These are phyloP conservation scores for Procambarus clarkii DNA, from an alignment of 1,140 invertebrate species.

Conservation along the genomic window DNA sequence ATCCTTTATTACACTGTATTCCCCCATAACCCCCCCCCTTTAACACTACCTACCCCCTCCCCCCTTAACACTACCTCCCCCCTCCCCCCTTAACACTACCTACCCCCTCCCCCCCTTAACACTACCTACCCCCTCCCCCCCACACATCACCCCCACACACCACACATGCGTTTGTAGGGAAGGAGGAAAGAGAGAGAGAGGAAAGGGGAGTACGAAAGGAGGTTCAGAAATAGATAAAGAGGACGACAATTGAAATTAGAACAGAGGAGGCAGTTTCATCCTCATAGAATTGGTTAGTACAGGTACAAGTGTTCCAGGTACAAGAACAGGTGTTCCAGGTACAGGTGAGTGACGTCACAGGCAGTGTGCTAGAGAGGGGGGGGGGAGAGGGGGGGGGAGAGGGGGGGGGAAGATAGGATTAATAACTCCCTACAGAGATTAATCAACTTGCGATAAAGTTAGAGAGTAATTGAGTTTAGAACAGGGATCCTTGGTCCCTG, in stretches of 20 bases:
- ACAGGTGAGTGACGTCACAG: background rate
- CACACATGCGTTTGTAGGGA: background rate
- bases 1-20: too few species aligned
- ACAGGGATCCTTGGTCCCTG: conserved; percentile 27
- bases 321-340: background rate
- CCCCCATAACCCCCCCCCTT: too few species aligned
- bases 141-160: background rate
- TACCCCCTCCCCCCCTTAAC: too few species aligned
- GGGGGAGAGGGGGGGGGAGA: background rate
- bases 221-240: background rate
- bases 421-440: conserved; percentile 43
- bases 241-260: background rate
- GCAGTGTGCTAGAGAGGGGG: background rate
- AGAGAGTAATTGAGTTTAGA: conserved; percentile 46
- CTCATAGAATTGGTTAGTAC: too few species aligned
- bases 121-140: too few species aligned
- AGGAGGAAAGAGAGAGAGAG: background rate
- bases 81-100: too few species aligned
- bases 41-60: too few species aligned
- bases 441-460: conserved; percentile 50
- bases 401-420: background rate
- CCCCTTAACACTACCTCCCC: too few species aligned
- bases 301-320: too few species aligned
- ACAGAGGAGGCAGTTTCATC: background rate
- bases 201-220: background rate